A percentile compares a stretch with the other conserved stretches of the same genome.
These are phyloP conservation scores for Neotragus moschatus DNA, from an alignment of 2,113 vertebrate genomes.

Conservation along the genomic window DNA sequence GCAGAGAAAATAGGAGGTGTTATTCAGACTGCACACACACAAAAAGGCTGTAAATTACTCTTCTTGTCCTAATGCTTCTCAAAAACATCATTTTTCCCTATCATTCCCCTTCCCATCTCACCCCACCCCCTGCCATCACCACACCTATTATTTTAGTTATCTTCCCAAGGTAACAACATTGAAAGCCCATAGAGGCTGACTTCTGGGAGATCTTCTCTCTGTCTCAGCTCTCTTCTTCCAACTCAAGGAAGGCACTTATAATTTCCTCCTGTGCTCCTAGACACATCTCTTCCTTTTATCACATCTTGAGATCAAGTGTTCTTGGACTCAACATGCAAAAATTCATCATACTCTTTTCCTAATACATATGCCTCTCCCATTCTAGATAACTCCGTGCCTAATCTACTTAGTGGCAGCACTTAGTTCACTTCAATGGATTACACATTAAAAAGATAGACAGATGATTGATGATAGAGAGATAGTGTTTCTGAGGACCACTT, in stretches of 20 bases:
- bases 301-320: slow-evolving; percentile 67
- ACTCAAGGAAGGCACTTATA: slow-evolving; percentile 53
- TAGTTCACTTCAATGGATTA: slow-evolving; percentile 68
- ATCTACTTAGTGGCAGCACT: slow-evolving; percentile 54
- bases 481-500: not conserved
- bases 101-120: not conserved
- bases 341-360: slow-evolving; percentile 63
- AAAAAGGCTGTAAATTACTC: slow-evolving; percentile 47
- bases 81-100: not conserved
- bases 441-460: slow-evolving; percentile 19
- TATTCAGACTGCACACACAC: not conserved
- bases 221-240: slow-evolving; percentile 28
- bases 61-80: slow-evolving; percentile 60
- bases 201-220: slow-evolving; percentile 22
- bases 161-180: slow-evolving; percentile 42
- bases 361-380: slow-evolving; percentile 66
- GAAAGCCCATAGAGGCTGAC: slow-evolving; percentile 57
- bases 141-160: slow-evolving; percentile 49
- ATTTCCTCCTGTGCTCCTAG: slow-evolving; percentile 54
- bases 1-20: slow-evolving; percentile 57
- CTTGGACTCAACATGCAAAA: slow-evolving; percentile 49
- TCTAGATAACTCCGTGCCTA: slow-evolving; percentile 56
- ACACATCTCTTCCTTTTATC: slow-evolving; percentile 47
- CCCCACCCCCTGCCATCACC: not conserved
- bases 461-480: not conserved